A percentile compares a stretch with the other conserved stretches of the same genome.
These are phyloP conservation scores for Mixornis gularis DNA, from an alignment of 2,113 vertebrate genomes.

Conservation along the genomic window DNA sequence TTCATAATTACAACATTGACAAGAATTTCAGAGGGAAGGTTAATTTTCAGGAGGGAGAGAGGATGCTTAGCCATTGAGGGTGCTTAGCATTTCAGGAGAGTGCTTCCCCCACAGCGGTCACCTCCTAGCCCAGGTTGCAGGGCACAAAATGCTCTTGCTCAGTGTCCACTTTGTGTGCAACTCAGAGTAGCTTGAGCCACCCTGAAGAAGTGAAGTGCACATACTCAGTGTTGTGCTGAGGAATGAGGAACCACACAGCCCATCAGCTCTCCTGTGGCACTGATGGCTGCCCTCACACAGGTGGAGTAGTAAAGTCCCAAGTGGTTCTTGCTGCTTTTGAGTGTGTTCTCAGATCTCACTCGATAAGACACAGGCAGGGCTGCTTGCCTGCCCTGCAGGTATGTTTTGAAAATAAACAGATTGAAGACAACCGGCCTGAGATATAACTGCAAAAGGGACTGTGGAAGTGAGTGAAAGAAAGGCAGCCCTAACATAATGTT, in stretches of 20 bases:
- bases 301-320: not conserved
- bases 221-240: accelerated
- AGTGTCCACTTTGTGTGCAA: not conserved
- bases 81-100: not conserved
- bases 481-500: not conserved
- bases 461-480: not conserved
- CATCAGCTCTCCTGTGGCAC: not conserved
- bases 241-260: not conserved
- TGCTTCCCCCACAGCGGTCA: not conserved
- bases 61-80: not conserved
- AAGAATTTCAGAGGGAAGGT: not conserved
- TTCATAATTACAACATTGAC: not conserved
- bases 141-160: not conserved
- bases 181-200: not conserved
- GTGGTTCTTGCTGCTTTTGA: not conserved
- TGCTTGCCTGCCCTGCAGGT: not conserved
- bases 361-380: not conserved
- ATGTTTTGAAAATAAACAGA: not conserved
- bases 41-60: not conserved
- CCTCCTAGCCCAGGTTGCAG: not conserved
- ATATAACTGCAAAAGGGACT: not conserved
- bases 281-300: not conserved
- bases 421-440: not conserved
- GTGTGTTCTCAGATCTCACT: not conserved
- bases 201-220: not conserved